Base-by-base conservation (phyloP, 1,140 invertebrate species). In the Eumaeus atala region DNA sequence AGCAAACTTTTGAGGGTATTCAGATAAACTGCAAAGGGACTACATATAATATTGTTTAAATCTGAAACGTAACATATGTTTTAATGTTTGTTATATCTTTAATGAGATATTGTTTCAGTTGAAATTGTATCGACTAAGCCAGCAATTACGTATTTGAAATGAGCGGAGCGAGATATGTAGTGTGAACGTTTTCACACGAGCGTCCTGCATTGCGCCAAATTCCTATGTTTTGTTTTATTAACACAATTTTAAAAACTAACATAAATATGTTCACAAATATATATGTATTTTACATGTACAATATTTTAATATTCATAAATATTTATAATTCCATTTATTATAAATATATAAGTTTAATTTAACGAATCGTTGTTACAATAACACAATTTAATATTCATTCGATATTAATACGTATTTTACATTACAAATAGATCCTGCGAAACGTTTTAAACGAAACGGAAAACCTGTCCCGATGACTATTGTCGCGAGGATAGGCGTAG, bases 121-220 rank as follows among this genome's bases (percentile, higher is more conserved):
- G 56, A 65, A 62, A 68, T 58, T 70, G 64, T 64, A 72, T 69
- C 55, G 57, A 64, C 69, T 66, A 54, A 69, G 52, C 63, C 70
- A 74, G 61, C 73, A 82, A 74, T 77, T 75, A 75, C 65, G 60
- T 64, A 67, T 77, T 76, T 62, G 56, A 64, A 78, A 72, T 76
- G 68, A 72, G 62, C 55, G 53, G n/a, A n/a, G 69, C 73, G 65
- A 74, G 68, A 66, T 64, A 28, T 38, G 21, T 57, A 70, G 59
- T 63, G 66, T 74, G 72, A 56, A 72, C 63, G 65, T 72, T 76
- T 70, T 66, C 67, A 74, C 58, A 68, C 61, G 68, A 66, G 59
- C 74, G 67, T 73, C 77, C 81, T 84, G 81, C 79, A 83, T 81
- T 83, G 81, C 81, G 81, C 79, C 76, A 84, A 77, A 78, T 72